Percentiles rank a stretch among this genome's conserved stretches.
Conservation (phyloP, 2,113 vertebrate species). For the Spea multiplicata region DNA sequence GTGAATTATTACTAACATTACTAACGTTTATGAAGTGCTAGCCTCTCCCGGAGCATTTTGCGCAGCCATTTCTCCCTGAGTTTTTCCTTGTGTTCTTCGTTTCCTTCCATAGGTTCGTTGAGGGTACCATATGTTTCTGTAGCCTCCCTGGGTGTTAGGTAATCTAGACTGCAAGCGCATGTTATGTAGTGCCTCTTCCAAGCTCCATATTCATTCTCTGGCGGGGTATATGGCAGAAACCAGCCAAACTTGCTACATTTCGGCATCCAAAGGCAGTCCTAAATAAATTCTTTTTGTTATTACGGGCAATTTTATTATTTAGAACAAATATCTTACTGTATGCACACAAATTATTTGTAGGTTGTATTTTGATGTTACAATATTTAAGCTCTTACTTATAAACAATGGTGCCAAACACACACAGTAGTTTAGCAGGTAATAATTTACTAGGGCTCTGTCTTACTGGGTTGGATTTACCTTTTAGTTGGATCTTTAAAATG, state of each 20-base stretch:
- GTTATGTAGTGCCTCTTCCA: constrained; percentile 74
- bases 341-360: too few species aligned
- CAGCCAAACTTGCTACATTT: constrained; percentile 71
- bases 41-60: constrained; percentile 63
- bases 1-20: neutral
- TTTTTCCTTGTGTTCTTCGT: constrained; percentile 64
- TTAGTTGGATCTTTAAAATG: too few species aligned
- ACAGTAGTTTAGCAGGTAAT: too few species aligned
- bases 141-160: constrained; percentile 66
- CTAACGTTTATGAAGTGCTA: constrained; percentile 71
- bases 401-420: too few species aligned
- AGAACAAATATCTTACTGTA: too few species aligned
- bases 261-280: constrained; percentile 75
- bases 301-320: neutral
- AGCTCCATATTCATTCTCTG: constrained; percentile 65
- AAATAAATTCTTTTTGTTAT: neutral
- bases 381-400: too few species aligned
- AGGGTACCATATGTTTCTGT: constrained; percentile 63
- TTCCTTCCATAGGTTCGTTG: constrained; percentile 54
- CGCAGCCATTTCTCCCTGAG: constrained; percentile 63
- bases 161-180: constrained; percentile 65
- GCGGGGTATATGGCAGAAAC: constrained; percentile 73
- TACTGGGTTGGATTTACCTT: too few species aligned
- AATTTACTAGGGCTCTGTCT: too few species aligned
- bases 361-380: too few species aligned